These are phyloP conservation scores for Typhlichthys subterraneus DNA, from an alignment of 2,797 vertebrate genomes.

Conservation along the genomic window DNA sequence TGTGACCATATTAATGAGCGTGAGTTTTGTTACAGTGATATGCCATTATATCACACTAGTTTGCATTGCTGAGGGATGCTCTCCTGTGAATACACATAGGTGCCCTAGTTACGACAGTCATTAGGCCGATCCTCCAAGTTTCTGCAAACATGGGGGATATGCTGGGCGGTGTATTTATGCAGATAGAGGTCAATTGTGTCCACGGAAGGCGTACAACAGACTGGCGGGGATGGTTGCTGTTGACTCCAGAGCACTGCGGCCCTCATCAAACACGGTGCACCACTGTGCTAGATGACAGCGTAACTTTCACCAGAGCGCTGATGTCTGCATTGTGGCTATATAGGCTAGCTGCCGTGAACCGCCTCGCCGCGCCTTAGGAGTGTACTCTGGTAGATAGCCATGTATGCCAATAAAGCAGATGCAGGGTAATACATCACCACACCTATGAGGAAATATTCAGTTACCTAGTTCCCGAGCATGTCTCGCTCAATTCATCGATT, in stretches of 20 bases:
- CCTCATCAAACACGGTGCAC: slow-evolving; percentile 68
- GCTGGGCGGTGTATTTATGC: slow-evolving; percentile 23
- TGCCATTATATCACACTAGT: too few species aligned
- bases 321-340: slow-evolving; percentile 56
- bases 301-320: slow-evolving; percentile 71
- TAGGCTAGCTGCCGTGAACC: slow-evolving; percentile 30
- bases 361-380: slow-evolving; percentile 24
- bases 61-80: slow-evolving; percentile 11
- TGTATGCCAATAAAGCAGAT: slow-evolving; percentile 12
- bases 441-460: not conserved
- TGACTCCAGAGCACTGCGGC: slow-evolving; percentile 62
- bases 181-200: slow-evolving; percentile 54
- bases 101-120: slow-evolving; percentile 26
- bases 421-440: not conserved
- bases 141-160: slow-evolving; percentile 15
- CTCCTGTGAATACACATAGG: slow-evolving; percentile 30
- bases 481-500: too few species aligned
- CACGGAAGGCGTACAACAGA: slow-evolving; percentile 22
- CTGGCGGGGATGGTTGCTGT: slow-evolving; percentile 51
- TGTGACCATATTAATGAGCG: not conserved
- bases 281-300: slow-evolving; percentile 51
- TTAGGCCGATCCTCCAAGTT: slow-evolving; percentile 28
- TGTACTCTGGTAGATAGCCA: slow-evolving; percentile 20
- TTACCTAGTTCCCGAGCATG: not conserved
- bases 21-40: too few species aligned